Evolutionary conservation across 2,113 vertebrate genomes (phyloP).

Genomic region (Elephantulus edwardii): DNA sequence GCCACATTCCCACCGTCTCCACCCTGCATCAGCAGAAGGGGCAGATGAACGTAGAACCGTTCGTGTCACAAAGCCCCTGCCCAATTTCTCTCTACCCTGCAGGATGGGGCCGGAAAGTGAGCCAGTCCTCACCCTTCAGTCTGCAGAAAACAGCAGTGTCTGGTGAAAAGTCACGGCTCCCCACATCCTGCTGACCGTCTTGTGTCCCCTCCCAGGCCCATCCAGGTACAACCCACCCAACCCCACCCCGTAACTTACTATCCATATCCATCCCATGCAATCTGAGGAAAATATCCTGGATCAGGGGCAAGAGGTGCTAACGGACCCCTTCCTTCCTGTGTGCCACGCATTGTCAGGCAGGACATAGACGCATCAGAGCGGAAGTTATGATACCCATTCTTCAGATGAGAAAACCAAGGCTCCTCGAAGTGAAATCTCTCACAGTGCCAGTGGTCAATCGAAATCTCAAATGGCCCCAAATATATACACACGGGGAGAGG

Average conservation of each 20-base stretch:
- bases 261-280: not conserved
- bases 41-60: not conserved
- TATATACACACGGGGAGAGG: too few species aligned
- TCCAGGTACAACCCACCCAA: too few species aligned
- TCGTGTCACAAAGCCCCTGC: not conserved
- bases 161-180: not conserved
- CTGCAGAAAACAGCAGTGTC: not conserved
- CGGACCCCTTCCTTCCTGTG: not conserved
- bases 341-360: rapidly evolving
- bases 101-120: not conserved
- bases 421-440: not conserved
- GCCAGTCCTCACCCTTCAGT: not conserved
- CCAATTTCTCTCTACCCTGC: not conserved
- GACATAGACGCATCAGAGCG: not conserved
- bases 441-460: too few species aligned
- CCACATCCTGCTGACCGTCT: rapidly evolving
- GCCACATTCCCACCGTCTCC: rapidly evolving
- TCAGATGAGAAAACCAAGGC: not conserved
- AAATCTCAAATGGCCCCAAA: too few species aligned
- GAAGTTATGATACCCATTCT: not conserved
- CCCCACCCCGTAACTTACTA: not conserved
- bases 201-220: not conserved
- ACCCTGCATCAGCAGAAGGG: not conserved
- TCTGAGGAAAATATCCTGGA: not conserved
- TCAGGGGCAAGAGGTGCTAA: rapidly evolving